Percentiles rank a stretch among this genome's conserved stretches.
Evolutionary conservation across 2,797 vertebrate genomes (phyloP).

Genomic region (Euthynnus affinis): DNA sequence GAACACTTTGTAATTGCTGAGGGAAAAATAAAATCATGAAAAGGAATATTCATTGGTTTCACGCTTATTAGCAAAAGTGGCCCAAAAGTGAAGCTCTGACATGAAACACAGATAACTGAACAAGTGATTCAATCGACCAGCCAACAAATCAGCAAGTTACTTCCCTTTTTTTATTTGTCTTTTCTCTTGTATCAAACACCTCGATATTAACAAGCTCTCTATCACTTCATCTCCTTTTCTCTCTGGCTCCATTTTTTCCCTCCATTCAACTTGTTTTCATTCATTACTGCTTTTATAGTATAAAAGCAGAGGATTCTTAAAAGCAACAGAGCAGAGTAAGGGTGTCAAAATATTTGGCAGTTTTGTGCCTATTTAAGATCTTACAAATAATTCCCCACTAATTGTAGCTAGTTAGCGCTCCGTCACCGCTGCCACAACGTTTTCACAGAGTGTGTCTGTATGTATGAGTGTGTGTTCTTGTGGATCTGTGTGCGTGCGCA

Average conservation of each 20-base stretch:
- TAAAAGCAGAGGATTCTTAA: not conserved
- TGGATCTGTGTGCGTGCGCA: not conserved
- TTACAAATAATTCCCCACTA: conserved; percentile 18
- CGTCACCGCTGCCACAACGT: not conserved
- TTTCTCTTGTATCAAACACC: not conserved
- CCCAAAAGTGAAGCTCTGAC: too few species aligned
- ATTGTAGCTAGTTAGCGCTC: conserved; percentile 2
- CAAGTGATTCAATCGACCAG: too few species aligned
- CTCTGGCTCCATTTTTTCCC: not conserved
- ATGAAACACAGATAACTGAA: too few species aligned
- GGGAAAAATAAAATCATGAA: too few species aligned
- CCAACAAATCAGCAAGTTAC: not conserved
- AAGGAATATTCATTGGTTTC: too few species aligned
- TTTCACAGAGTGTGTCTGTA: not conserved
- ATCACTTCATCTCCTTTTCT: not conserved
- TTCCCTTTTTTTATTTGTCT: not conserved
- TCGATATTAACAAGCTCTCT: not conserved
- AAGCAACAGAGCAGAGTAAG: not conserved
- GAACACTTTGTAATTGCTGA: too few species aligned
- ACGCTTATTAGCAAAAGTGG: too few species aligned
- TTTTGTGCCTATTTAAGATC: conserved; percentile 29
- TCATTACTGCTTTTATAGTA: not conserved
- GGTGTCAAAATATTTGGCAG: not conserved
- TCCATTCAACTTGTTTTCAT: not conserved
- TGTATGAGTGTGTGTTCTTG: conserved; percentile 15